These are phyloP conservation scores for Lottia scabra DNA, from an alignment of 2,888 invertebrate species.

Conservation along the genomic window DNA sequence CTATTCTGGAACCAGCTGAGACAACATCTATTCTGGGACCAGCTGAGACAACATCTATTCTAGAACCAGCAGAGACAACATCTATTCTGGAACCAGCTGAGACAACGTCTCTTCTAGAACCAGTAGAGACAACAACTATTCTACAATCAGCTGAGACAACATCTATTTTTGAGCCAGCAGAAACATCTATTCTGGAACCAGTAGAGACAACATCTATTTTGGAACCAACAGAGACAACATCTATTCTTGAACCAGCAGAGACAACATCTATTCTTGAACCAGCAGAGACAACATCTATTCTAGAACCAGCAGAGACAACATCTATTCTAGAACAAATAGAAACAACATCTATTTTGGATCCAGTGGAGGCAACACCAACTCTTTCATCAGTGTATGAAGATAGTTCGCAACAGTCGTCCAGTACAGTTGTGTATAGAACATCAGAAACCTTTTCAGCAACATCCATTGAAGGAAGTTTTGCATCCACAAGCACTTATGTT, in stretches of 20 bases:
- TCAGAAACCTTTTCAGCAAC: too few relatives aligned
- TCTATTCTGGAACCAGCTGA: background rate
- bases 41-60: background rate
- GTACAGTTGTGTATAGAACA: too few relatives aligned
- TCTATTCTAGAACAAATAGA: too few relatives aligned
- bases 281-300: too few relatives aligned
- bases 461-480: background rate
- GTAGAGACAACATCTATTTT: background rate
- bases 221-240: background rate
- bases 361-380: too few relatives aligned
- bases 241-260: background rate
- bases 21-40: background rate
- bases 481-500: conserved; percentile 1
- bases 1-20: background rate
- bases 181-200: conserved; percentile 8
- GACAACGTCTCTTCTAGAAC: background rate
- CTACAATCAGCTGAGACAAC: too few relatives aligned
- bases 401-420: too few relatives aligned
- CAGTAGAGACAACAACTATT: background rate
- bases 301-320: too few relatives aligned
- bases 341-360: too few relatives aligned
- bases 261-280: too few relatives aligned
- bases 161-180: too few relatives aligned
- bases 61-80: background rate
- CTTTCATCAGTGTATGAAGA: too few relatives aligned